phyloP scores from a whole-genome alignment of 1,140 invertebrate species.

The Intoshia linei region DNA sequence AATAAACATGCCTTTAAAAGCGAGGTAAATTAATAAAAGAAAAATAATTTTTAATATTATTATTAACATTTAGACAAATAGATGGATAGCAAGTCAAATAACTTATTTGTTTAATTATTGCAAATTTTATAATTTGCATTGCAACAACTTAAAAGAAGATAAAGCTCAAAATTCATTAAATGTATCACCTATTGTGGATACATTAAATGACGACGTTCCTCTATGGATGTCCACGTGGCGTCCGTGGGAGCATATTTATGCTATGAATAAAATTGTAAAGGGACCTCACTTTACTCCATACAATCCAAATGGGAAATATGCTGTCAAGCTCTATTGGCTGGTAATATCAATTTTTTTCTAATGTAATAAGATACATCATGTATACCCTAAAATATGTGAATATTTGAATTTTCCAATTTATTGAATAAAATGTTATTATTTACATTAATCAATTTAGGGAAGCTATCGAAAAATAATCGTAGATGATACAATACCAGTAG shows the following conservation, averaged over 20 bases:
- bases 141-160: conserved; percentile 5
- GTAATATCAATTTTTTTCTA: conserved; percentile 9
- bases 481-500: conserved; percentile 20
- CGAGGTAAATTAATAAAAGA: background rate
- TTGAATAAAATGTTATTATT: background rate
- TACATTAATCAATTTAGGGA: conserved; percentile 10
- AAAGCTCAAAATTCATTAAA: background rate
- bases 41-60: background rate
- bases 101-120: conserved; percentile 15
- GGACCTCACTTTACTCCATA: conserved; percentile 18
- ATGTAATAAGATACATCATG: background rate
- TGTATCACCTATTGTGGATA: background rate
- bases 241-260: conserved; percentile 23
- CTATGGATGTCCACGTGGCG: conserved; percentile 13
- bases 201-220: conserved; percentile 1
- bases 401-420: background rate
- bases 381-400: background rate
- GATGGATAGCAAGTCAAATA: conserved; percentile 21
- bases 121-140: conserved; percentile 9
- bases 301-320: conserved; percentile 22
- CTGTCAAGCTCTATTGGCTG: conserved; percentile 21
- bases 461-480: conserved; percentile 22
- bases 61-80: conserved; percentile 12
- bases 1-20: background rate
- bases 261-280: conserved; percentile 19